Base-by-base conservation (phyloP, 2,113 vertebrate species). In the Scatophagus argus region DNA sequence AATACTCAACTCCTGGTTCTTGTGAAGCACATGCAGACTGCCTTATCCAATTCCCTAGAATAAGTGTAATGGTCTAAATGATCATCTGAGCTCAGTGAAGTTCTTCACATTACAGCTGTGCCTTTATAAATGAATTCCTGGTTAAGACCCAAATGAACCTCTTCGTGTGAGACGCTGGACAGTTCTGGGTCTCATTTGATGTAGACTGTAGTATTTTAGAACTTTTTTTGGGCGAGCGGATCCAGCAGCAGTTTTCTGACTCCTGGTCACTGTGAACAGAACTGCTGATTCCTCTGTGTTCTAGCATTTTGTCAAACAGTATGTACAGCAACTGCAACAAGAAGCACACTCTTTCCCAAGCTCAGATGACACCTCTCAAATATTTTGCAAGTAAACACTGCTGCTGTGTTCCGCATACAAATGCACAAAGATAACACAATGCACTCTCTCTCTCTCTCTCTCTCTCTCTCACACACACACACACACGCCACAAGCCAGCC, bases 321-420 rank as follows among this genome's bases (percentile, higher is more conserved):
- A 9, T 41, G 66, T 17, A 77, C 61, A 59, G 17, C 3, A 25
- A 52, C 61, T 69, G 69, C 58, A 67, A 79, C 65, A 39, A 62
- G 58, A 55, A 65, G 84, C 79, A 77, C 62, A 76, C 60, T 0
- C 49, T 82, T 68, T 81, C 62, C 41, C 38, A 77, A 54, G 46
- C 77, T 72, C 21, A 16, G 54, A 65, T 52, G 70, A 73, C 71
- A 39, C 59, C 72, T 10, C 44, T 51, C 83, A 81, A 81, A 88
- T 85, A 83, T 86, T 87, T 55, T 62, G 68, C 66, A 16, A 70
- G 83, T 44, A 87, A 88, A 86, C 75, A 84, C 39, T 8, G 43
- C 47, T 29, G 54, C 68, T 29, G 72, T 27, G 13, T 32, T 51
- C 49, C 0, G 71, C 71, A 71, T 69, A 82, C 70, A 68, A 68